Base-by-base conservation (phyloP, 2,888 invertebrate species). In the Epinotia demarniana region DNA sequence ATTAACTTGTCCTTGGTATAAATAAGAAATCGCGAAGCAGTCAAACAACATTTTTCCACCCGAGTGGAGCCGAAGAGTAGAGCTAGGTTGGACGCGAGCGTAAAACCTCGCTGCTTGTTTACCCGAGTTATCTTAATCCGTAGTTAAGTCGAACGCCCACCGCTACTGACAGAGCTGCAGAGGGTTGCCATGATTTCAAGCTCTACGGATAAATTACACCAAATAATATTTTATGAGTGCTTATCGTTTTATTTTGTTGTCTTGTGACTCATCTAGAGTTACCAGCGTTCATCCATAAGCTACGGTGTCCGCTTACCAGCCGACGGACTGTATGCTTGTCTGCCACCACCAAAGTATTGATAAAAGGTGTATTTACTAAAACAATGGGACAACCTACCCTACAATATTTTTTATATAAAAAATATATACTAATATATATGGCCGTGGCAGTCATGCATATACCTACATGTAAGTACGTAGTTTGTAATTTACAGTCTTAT, bases 41-140 rank as follows among this genome's bases (percentile, higher is more conserved):
- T 67, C 33, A 57, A 67, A 64, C 55, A 39, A 19, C 33, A 67
- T 66, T 66, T 66, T 66, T 66, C 58, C 69, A 46, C 23, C 19
- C 60, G 43, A 60, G 43, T 58, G 46, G 23, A 69, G 49, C 58
- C 58, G 43, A 19, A 13, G 55, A 46, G 46, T 46, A 58, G 23
- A 58, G 55, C 68, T 58, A 58, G 58, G 43, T 64, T 53, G n/a
- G 75, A 71, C 60, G 46, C 70, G 39, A 71, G 60, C 72, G 57
- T 53, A 62, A 77, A 80, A 80, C 79, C 77, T 64, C 71, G 73
- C 80, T 81, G 80, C 80, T 80, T 77, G 82, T 75, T 77, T 71
- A 73, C 80, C 68, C 62, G 72, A 58, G 68, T 77, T 77, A 77
- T 72, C 77, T 77, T 63, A 72, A 77, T 77, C 75, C 72, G 53